These are phyloP conservation scores for Cerastis rubricosa DNA, from an alignment of 2,888 invertebrate species.

Conservation along the genomic window DNA sequence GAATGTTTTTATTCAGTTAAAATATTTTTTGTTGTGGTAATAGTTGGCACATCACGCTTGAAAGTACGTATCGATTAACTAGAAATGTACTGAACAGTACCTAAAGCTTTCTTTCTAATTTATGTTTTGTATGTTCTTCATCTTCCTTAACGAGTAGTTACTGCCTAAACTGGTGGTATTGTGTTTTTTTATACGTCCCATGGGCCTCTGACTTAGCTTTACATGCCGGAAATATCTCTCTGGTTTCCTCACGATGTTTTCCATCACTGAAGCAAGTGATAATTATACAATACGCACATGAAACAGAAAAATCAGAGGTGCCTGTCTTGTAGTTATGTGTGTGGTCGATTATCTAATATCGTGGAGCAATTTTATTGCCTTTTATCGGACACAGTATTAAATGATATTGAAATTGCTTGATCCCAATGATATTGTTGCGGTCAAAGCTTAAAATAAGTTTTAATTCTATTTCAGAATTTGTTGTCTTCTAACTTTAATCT, in stretches of 20 bases:
- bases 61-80: background rate
- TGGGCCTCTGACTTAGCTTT: no score
- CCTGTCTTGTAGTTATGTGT: background rate
- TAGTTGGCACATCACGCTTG: background rate
- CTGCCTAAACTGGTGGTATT: no score
- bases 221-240: no score
- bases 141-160: no score
- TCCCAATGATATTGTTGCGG: background rate
- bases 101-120: background rate
- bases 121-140: background rate
- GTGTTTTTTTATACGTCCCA: no score
- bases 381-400: background rate
- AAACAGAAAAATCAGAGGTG: no score
- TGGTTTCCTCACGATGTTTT: no score
- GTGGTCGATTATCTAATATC: background rate
- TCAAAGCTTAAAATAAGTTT: constrained; percentile 7
- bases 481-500: constrained; percentile 25
- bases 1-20: constrained; percentile 18
- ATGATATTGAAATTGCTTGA: background rate
- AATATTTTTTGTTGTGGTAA: constrained; percentile 12
- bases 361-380: background rate
- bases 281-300: no score
- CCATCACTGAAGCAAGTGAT: no score
- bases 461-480: constrained; percentile 9
- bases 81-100: background rate